Evolutionary conservation across 2,888 invertebrate genomes (phyloP), one percentile per base, ranked within the genome.

Genomic region (Drosophila subsilvestris): DNA sequence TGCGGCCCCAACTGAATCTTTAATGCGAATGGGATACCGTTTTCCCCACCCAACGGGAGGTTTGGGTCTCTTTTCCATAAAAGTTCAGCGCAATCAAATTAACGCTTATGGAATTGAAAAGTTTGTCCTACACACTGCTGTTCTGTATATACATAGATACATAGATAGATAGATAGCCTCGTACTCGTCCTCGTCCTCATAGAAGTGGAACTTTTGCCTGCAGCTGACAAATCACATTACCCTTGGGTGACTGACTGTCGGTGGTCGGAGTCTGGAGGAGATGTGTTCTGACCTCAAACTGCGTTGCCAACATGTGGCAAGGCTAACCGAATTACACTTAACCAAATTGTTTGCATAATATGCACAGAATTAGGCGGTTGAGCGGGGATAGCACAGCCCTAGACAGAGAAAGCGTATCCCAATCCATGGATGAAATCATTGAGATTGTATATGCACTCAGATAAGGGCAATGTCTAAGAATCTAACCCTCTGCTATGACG

Each of bases 21-120:
- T 66, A 20, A 74, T 55, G 55, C 37, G 43, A 25, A 53, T 37
- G 37, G 47, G 18, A 12, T 22, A 27, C 32, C 43, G 22, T 22
- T 54, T 44, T 29, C 12, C 29, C 18, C 4, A 14, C 42, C 58
- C 22, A n/a, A 32, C 32, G 45, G 45, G 4, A 14, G 51, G 51
- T 18, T 29, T n/a, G 29, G 22, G 42, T 20, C 32, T n/a, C 14
- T 17, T 29, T 32, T 32, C 17, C 37, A 20, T 18, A 54, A 54
- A 54, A 76, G 79, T 61, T 82, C 77, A 32, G 32, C 55, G 47
- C 69, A 86, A 83, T 86, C 66, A 68, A 80, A 78, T 86, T 50
- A 74, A 54, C 32, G 68, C 59, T 50, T 45, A 57, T 58, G 45
- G 45, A 79, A 70, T 71, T 69, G 69, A 63, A 85, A 80, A 80